These are phyloP conservation scores for Neocrepidodera transversa DNA, from an alignment of 2,888 invertebrate genomes.

Conservation along the genomic window DNA sequence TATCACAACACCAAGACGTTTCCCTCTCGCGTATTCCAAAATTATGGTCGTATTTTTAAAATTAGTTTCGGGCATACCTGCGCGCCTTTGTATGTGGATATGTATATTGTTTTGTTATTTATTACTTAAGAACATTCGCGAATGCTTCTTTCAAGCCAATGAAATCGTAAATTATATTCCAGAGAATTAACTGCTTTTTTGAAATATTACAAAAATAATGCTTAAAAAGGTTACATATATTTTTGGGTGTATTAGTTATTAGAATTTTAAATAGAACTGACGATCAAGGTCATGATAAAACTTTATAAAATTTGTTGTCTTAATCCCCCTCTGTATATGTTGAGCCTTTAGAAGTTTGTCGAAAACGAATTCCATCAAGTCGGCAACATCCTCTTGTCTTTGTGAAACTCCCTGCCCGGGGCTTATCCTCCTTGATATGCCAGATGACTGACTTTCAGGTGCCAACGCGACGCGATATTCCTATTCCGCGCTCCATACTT, in stretches of 20 bases:
- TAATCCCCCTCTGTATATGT: neutral
- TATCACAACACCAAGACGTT: constrained; percentile 4
- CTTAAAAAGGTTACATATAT: no score
- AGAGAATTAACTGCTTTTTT: no score
- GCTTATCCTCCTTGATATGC: constrained; percentile 17
- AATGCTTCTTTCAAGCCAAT: no score
- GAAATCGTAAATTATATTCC: no score
- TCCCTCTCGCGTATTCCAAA: neutral
- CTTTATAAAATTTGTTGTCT: no score
- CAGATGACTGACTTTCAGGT: constrained; percentile 22
- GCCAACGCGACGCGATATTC: constrained; percentile 7
- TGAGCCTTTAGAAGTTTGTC: constrained; percentile 11
- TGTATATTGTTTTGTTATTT: neutral
- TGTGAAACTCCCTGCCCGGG: constrained; percentile 8
- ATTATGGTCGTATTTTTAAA: neutral
- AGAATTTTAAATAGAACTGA: no score
- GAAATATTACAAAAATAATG: no score
- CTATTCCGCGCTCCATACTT: neutral
- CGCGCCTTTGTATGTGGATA: neutral
- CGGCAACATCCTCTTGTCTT: constrained; percentile 24
- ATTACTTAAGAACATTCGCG: neutral
- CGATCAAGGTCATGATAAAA: no score
- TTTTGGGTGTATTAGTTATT: no score
- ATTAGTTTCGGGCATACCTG: neutral
- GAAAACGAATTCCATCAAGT: constrained; percentile 25